phyloP scores from a whole-genome alignment of 2,888 invertebrate species.

The Drosophila prostipennis region DNA sequence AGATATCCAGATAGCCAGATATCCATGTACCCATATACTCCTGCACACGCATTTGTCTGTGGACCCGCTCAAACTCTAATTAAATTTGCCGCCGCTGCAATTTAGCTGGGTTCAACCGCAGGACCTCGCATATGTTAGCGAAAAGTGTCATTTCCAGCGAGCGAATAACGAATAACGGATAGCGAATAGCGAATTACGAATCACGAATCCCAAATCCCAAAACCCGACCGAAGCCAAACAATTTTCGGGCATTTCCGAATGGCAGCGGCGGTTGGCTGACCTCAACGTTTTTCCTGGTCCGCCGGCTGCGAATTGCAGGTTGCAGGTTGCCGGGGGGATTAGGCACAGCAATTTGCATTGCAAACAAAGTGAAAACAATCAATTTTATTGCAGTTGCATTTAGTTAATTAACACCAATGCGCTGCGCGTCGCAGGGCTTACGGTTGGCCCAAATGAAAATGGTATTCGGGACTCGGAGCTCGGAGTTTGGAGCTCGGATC shows the following conservation, averaged over 20 bases:
- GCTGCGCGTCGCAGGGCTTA: conserved; percentile 35
- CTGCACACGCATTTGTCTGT: conserved; percentile 34
- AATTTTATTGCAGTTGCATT: conserved; percentile 81
- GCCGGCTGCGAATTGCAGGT: conserved; percentile 8
- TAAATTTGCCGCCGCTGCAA: conserved; percentile 70
- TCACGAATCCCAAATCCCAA: background rate
- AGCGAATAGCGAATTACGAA: background rate
- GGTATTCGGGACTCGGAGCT: background rate
- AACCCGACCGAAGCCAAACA: conserved; percentile 54
- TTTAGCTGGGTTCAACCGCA: conserved; percentile 61
- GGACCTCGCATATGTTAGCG: conserved; percentile 70
- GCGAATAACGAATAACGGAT: conserved; percentile 1
- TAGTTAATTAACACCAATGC: conserved; percentile 80
- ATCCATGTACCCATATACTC: background rate
- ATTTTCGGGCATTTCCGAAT: conserved; percentile 70
- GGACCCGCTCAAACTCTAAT: conserved; percentile 72
- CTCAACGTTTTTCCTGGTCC: conserved; percentile 57
- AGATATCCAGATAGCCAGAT: background rate
- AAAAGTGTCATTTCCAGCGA: conserved; percentile 69
- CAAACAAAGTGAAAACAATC: conserved; percentile 81
- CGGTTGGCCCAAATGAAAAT: conserved; percentile 34
- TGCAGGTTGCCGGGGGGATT: conserved; percentile 50
- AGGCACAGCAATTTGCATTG: conserved; percentile 75
- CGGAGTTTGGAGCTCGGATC: background rate
- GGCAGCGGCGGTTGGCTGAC: conserved; percentile 50